Evolutionary conservation across 2,113 vertebrate species (phyloP).

Genomic region (Dryoscopus gambensis): DNA sequence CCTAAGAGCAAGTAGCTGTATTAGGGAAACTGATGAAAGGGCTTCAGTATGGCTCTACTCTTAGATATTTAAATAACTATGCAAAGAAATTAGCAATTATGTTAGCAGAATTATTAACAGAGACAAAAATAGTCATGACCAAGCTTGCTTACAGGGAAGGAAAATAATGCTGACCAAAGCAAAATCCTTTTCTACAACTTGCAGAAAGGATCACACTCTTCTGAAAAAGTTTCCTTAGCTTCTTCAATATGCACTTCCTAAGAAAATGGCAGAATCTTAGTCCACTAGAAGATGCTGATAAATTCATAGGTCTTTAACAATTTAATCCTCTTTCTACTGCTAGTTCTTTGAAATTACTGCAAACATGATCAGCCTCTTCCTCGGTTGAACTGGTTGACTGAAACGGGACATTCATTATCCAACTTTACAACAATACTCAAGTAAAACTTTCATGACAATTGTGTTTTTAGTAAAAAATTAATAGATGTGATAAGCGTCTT

Average conservation of each 20-base stretch:
- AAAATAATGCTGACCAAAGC: not conserved
- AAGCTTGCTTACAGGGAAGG: not conserved
- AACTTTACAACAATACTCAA: not conserved
- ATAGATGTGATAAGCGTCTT: not conserved
- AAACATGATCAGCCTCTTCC: not conserved
- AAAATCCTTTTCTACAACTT: not conserved
- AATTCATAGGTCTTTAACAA: not conserved
- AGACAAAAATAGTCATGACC: not conserved
- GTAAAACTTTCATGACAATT: not conserved
- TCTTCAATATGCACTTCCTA: not conserved
- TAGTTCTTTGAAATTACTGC: not conserved
- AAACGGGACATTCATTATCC: not conserved
- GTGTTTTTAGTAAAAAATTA: not conserved
- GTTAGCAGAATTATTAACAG: not conserved
- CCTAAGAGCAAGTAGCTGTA: not conserved
- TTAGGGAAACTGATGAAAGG: not conserved
- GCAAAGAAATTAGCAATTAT: not conserved
- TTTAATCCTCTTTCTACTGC: not conserved
- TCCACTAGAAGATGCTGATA: accelerated
- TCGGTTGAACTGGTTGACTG: not conserved
- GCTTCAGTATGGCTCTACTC: not conserved
- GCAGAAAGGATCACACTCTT: not conserved
- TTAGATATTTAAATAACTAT: not conserved
- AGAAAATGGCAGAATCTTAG: not conserved
- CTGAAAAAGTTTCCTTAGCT: not conserved